Conservation (phyloP, 2,113 vertebrate genomes). For the Poecile atricapillus region DNA sequence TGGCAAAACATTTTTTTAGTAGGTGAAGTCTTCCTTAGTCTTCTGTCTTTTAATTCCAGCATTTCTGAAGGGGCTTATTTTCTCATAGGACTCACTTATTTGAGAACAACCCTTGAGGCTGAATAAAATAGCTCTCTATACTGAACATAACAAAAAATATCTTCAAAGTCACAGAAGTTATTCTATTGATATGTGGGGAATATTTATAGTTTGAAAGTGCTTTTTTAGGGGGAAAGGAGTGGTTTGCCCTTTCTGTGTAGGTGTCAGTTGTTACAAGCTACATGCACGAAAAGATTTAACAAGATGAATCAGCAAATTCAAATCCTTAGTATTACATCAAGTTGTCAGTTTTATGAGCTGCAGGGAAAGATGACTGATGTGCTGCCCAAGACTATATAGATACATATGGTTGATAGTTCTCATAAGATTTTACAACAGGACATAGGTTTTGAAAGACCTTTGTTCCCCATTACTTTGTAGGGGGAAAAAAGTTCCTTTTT, state of each 20-base stretch:
- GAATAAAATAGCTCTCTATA: not conserved
- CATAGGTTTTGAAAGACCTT: not conserved
- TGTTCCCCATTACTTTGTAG: not conserved
- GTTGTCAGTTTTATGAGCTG: not conserved
- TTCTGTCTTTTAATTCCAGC: not conserved
- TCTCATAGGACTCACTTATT: not conserved
- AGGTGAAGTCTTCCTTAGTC: not conserved
- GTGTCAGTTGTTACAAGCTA: not conserved
- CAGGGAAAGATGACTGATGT: not conserved
- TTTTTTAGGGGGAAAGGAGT: accelerated
- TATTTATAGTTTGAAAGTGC: not conserved
- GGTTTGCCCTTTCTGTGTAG: not conserved
- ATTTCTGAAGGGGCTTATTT: not conserved
- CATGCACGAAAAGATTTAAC: not conserved
- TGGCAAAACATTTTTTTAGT: not conserved
- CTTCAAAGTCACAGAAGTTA: not conserved
- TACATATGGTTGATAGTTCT: not conserved
- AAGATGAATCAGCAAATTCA: not conserved
- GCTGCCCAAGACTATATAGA: not conserved
- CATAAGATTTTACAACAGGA: not conserved
- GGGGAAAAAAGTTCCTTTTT: not conserved
- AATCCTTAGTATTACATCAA: not conserved
- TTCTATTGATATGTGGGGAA: not conserved
- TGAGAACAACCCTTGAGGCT: not conserved
- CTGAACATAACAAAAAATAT: not conserved